phyloP scores from a whole-genome alignment of 1,140 invertebrate species.

The Aphelenchoides besseyi region DNA sequence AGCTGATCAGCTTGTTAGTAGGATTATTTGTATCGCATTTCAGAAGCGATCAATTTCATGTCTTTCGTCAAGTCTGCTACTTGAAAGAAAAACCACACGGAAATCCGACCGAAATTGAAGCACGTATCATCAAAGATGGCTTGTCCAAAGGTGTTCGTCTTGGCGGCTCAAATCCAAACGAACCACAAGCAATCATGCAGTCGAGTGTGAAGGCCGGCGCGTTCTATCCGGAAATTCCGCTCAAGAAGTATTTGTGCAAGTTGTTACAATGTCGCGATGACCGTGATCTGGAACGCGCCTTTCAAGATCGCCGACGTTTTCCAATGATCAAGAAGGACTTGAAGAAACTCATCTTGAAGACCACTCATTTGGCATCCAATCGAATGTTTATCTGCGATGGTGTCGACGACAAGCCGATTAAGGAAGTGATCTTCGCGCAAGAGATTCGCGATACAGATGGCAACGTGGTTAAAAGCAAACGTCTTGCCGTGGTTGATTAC shows the following conservation, averaged over 20 bases:
- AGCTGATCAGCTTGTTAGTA: neutral
- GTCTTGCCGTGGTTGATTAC: neutral
- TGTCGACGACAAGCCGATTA: neutral
- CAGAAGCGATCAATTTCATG: neutral
- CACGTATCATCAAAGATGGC: neutral
- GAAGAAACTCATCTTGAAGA: conserved; percentile 6
- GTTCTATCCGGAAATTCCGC: neutral
- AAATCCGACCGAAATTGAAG: neutral
- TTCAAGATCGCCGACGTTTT: neutral
- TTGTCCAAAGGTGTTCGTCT: neutral
- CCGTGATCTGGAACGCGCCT: neutral
- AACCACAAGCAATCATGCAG: neutral
- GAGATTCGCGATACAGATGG: neutral
- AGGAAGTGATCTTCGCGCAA: neutral
- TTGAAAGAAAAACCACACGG: neutral
- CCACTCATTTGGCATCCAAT: neutral
- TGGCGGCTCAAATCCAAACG: neutral
- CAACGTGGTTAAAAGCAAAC: neutral
- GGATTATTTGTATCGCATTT: neutral
- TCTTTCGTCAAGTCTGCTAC: neutral
- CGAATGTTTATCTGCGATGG: conserved; percentile 13
- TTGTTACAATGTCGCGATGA: neutral
- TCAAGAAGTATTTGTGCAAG: neutral
- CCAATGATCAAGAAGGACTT: neutral
- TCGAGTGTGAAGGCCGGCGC: neutral